Conservation (phyloP, 2,113 vertebrate species). For the Falcunculus frontatus region DNA sequence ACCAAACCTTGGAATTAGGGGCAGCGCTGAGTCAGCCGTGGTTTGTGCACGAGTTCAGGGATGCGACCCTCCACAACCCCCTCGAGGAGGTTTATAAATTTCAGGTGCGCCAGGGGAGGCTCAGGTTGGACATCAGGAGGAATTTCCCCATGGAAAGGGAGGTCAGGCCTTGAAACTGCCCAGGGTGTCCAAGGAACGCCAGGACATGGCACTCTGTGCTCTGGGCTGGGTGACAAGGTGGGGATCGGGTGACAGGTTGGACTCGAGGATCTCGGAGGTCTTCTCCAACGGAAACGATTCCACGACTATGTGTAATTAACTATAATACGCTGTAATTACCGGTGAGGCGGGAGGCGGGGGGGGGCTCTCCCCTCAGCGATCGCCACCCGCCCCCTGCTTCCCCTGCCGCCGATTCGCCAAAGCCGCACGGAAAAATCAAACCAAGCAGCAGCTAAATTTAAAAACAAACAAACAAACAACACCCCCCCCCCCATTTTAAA, state of each 20-base stretch:
- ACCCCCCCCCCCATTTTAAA: background rate
- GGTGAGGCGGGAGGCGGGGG: rapidly evolving
- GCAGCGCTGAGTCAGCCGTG: rapidly evolving
- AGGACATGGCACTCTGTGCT: background rate
- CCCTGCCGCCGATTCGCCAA: background rate
- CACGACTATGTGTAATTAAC: background rate
- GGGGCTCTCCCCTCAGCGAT: rapidly evolving
- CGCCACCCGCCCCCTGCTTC: background rate
- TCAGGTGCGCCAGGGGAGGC: background rate
- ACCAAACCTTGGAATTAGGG: rapidly evolving
- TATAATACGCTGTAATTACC: background rate
- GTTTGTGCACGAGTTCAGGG: background rate
- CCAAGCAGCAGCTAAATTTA: no score
- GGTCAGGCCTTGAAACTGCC: background rate
- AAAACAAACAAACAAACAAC: background rate
- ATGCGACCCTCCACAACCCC: background rate
- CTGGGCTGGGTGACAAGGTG: background rate
- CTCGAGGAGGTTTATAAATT: background rate
- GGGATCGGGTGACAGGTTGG: background rate
- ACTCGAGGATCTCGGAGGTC: background rate
- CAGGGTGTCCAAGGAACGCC: background rate
- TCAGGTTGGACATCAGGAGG: background rate
- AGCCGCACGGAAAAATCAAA: background rate
- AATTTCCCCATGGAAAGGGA: background rate
- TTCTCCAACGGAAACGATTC: no score